phyloP scores from a whole-genome alignment of 2,113 vertebrate genomes.

The Tragelaphus scriptus region DNA sequence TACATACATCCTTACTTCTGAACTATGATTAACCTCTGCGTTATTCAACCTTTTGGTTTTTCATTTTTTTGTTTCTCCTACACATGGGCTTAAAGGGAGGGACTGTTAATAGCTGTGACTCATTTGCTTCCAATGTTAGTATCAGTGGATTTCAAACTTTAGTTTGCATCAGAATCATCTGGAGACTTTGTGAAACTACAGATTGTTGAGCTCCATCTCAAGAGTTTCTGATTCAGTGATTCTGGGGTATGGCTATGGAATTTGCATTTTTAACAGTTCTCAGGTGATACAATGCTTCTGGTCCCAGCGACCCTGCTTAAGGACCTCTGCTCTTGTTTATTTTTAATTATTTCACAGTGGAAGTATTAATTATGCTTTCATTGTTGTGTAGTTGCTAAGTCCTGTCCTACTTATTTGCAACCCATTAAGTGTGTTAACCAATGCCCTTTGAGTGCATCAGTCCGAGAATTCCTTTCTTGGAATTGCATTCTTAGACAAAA shows the following conservation, averaged over 20 bases:
- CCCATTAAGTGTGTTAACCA: not conserved
- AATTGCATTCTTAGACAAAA: not conserved
- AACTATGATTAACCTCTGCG: not conserved
- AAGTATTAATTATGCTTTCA: not conserved
- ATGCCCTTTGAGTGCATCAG: not conserved
- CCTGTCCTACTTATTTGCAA: not conserved
- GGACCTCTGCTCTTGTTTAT: not conserved
- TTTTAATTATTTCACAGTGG: not conserved
- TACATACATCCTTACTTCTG: not conserved
- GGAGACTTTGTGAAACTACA: not conserved
- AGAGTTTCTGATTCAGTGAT: not conserved
- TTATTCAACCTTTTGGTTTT: not conserved
- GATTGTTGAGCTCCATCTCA: not conserved
- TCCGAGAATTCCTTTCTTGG: not conserved
- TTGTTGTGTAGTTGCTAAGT: not conserved
- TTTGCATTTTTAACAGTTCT: not conserved
- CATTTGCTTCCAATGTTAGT: not conserved
- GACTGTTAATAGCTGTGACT: not conserved
- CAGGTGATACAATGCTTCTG: not conserved
- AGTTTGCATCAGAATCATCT: not conserved
- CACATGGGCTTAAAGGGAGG: not conserved
- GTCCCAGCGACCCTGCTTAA: not conserved
- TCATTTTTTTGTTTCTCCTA: not conserved
- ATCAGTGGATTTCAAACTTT: not conserved
- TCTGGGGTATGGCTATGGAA: not conserved